Evolutionary conservation across 92 coral and sea anemone species (phyloP).

Genomic region (Parazoanthus darwini): DNA sequence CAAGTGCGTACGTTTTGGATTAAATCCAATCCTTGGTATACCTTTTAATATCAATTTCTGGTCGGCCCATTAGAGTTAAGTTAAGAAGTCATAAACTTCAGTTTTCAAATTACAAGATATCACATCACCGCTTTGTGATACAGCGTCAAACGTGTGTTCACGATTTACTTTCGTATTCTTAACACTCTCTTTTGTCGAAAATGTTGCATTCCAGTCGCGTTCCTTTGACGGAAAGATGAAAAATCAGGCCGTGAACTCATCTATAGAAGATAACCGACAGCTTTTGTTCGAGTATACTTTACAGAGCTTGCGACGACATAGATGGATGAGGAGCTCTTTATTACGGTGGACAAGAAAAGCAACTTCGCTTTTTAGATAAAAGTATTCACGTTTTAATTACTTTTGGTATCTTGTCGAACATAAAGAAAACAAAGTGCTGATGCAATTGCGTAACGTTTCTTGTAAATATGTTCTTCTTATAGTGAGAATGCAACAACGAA

Average conservation of each 20-base stretch:
- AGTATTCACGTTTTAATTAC: background rate
- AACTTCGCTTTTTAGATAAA: constrained; percentile 11
- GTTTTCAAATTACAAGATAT: no score
- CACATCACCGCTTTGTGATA: background rate
- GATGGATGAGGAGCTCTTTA: constrained; percentile 35
- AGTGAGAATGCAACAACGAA: background rate
- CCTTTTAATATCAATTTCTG: background rate
- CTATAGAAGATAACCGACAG: constrained; percentile 30
- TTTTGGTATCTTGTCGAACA: background rate
- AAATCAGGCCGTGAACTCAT: constrained; percentile 28
- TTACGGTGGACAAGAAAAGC: constrained; percentile 9
- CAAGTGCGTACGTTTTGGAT: no score
- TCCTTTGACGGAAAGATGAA: background rate
- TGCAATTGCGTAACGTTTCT: background rate
- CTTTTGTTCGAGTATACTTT: constrained; percentile 35
- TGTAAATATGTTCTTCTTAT: background rate
- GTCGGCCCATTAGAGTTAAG: no score
- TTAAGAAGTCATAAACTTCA: no score
- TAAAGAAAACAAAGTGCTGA: constrained; percentile 36
- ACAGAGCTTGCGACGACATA: constrained; percentile 42
- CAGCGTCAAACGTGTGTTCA: background rate
- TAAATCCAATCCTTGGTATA: no score
- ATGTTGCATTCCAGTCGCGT: background rate
- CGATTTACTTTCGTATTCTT: no score
- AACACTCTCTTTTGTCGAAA: background rate